Evolutionary conservation across 2,888 invertebrate species (phyloP), one percentile per base, ranked within the genome.

Genomic region (Caenorhabditis sp.): DNA sequence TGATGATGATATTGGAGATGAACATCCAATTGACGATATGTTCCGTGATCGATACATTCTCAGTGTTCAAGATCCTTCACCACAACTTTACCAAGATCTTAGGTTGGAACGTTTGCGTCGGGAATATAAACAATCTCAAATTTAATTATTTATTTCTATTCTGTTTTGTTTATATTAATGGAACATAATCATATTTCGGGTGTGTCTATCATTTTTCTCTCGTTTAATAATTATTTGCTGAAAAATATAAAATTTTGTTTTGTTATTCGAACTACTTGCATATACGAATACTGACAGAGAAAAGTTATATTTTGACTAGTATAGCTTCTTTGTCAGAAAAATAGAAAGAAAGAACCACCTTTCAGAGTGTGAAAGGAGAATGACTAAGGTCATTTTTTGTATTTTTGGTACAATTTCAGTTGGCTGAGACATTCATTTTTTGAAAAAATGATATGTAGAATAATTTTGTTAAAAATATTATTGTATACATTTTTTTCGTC

Each of bases 101-200:
- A 58, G 79, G 50, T 62, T 81, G 55, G 80, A 80, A 54, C 59
- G 77, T 62, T 60, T 81, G 21, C 65, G 78, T 60, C 59, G 77
- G 50, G 81, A 81, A 53, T 81, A 66, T 68, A 77, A 77, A 57
- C 79, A 79, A 51, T 79, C 79, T n/a, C 79, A 77, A 37, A 71
- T 76, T 8, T 76, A 27, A 62, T 31, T 31, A 23, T 17, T 51
- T 10, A 51, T 51, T 17, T 51, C 14, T n/a, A 3, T 43, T 43
- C 17, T 10, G 17, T n/a, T 21, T 23, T 51, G 51, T 51, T 51
- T 23, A 51, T 51, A 51, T 55, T 55, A 23, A 26, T 24, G 23
- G 26, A 55, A 26, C 21, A 26, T 55, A 55, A 23, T 55, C 23
- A 51, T 51, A 51, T 51, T 23, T 51, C 23, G 21, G 19, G 8